Percentiles rank a stretch among this genome's conserved stretches.
phyloP scores from a whole-genome alignment of 2,888 invertebrate genomes.

The Dicroscelio sp. region DNA sequence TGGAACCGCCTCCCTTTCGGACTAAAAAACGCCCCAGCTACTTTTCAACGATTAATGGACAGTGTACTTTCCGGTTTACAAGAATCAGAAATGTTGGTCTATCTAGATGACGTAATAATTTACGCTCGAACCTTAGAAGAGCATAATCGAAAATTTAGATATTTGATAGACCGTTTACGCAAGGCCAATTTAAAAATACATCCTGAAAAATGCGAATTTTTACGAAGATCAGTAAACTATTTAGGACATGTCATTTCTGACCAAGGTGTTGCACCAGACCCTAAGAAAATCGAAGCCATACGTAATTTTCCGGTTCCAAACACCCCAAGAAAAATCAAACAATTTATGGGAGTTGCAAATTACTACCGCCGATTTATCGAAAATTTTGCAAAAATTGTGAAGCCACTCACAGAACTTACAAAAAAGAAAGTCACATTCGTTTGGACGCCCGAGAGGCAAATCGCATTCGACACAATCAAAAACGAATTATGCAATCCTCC shows the following conservation, averaged over 20 bases:
- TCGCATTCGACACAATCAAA: too few relatives aligned
- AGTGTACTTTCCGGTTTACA: constrained; percentile 84
- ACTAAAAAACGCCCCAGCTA: neutral
- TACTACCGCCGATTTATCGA: neutral
- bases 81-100: constrained; percentile 67
- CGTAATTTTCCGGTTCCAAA: neutral
- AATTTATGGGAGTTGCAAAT: neutral
- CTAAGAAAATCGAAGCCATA: constrained; percentile 65
- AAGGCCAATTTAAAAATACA: constrained; percentile 74
- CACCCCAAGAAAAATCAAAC: neutral
- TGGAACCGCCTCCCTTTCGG: neutral
- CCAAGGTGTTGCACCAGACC: constrained; percentile 78
- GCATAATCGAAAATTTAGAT: constrained; percentile 64
- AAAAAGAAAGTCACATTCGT: neutral
- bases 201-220: constrained; percentile 84
- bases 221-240: constrained; percentile 80
- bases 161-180: constrained; percentile 70
- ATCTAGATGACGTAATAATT: constrained; percentile 80
- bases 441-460: neutral
- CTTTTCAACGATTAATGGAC: constrained; percentile 89
- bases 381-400: neutral
- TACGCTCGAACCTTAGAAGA: constrained; percentile 67
- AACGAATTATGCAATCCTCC: constrained; percentile 38
- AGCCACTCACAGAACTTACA: neutral
- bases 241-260: constrained; percentile 77